phyloP scores from a whole-genome alignment of 2,113 vertebrate species.

The Silurus glanis region DNA sequence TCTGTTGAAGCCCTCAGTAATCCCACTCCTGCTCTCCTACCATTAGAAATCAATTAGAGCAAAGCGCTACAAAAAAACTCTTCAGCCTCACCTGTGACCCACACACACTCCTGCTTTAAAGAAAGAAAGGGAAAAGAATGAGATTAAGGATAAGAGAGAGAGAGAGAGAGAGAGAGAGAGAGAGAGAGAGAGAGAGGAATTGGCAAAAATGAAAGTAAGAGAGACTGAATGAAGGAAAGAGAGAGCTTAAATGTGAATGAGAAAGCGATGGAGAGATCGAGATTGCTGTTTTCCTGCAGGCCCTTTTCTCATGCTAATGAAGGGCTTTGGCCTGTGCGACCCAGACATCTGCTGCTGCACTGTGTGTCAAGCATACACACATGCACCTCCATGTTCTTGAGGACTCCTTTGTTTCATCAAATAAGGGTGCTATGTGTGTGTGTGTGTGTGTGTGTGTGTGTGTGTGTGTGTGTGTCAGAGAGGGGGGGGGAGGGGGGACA shows the following conservation, averaged over 20 bases:
- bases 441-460: slow-evolving; percentile 25
- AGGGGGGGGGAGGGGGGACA: not conserved
- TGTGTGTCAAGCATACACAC: slow-evolving; percentile 31
- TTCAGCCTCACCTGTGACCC: slow-evolving; percentile 50
- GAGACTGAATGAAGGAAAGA: not conserved
- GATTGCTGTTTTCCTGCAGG: slow-evolving; percentile 37
- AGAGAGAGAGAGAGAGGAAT: not conserved
- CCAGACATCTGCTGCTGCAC: slow-evolving; percentile 60
- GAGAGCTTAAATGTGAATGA: not conserved
- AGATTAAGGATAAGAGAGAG: not conserved
- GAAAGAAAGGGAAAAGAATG: not conserved
- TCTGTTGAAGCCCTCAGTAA: slow-evolving; percentile 31
- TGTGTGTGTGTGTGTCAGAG: slow-evolving; percentile 18
- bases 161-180: not conserved
- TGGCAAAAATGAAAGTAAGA: slow-evolving; percentile 6
- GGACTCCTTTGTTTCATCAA: slow-evolving; percentile 40
- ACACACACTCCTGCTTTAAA: slow-evolving; percentile 33
- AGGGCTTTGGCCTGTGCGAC: slow-evolving; percentile 51
- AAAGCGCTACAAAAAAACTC: slow-evolving; percentile 36
- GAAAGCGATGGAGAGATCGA: not conserved
- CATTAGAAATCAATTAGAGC: slow-evolving; percentile 52
- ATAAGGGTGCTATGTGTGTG: slow-evolving; percentile 17
- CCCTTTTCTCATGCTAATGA: slow-evolving; percentile 61
- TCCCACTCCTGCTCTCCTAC: slow-evolving; percentile 34
- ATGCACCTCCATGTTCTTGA: slow-evolving; percentile 34